phyloP scores from a whole-genome alignment of 2,797 vertebrate species.

The Meda fulgida region DNA sequence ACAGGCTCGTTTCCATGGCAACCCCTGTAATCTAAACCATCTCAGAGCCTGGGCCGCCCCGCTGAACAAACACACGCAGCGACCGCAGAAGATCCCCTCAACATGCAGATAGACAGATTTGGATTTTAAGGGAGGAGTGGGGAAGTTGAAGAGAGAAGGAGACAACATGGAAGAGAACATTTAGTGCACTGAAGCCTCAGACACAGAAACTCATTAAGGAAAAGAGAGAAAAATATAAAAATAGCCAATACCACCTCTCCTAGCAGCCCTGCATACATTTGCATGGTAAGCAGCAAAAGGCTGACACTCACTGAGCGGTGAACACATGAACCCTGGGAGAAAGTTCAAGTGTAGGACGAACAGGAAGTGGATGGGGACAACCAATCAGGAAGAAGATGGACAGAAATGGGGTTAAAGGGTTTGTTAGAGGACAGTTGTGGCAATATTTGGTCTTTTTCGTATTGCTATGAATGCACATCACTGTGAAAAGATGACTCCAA shows the following conservation, averaged over 20 bases:
- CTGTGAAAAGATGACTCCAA: neutral
- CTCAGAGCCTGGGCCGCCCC: conserved; percentile 35
- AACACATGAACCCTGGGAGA: conserved; percentile 69
- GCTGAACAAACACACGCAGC: conserved; percentile 58
- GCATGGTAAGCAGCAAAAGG: conserved; percentile 58
- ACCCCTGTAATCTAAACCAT: conserved; percentile 71
- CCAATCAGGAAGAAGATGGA: conserved; percentile 66
- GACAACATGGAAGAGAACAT: conserved; percentile 21
- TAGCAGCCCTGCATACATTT: conserved; percentile 69
- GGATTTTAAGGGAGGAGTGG: conserved; percentile 1
- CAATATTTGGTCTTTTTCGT: conserved; percentile 24
- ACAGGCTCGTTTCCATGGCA: conserved; percentile 81
- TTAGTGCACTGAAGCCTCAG: conserved; percentile 29
- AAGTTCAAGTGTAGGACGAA: conserved; percentile 71
- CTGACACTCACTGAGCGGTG: conserved; percentile 45
- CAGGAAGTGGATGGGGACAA: conserved; percentile 55
- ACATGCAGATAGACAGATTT: neutral
- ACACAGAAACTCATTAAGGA: conserved; percentile 44
- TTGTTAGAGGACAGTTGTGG: conserved; percentile 48
- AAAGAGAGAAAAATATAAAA: conserved; percentile 69
- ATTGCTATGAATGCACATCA: neutral
- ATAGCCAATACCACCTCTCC: conserved; percentile 72
- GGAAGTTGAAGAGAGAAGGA: neutral
- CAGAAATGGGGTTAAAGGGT: conserved; percentile 36
- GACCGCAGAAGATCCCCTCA: conserved; percentile 44